A percentile compares a stretch with the other conserved stretches of the same genome.
Conservation (phyloP, 64 coral and sea anemone species). For the Montipora foliosa region DNA sequence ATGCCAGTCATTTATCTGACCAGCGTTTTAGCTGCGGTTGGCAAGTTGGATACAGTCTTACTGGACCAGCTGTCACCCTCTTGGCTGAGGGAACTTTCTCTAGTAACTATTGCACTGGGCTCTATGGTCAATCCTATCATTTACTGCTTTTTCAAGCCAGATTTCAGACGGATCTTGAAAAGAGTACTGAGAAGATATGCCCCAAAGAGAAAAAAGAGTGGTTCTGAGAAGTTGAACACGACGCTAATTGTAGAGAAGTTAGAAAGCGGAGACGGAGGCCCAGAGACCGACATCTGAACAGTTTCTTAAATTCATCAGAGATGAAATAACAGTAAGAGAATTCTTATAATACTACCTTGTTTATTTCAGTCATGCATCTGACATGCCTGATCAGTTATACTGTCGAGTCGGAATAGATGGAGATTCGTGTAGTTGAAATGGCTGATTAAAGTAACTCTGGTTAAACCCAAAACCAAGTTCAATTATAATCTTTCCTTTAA, state of each 20-base stretch:
- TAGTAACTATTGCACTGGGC: conserved; percentile 76
- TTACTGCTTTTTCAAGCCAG: conserved; percentile 90
- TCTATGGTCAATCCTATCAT: conserved; percentile 81
- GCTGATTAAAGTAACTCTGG: too few species aligned
- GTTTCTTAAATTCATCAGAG: too few species aligned
- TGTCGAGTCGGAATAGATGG: too few species aligned
- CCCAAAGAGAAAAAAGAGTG: neutral
- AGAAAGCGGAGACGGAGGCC: neutral
- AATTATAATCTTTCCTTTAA: too few species aligned
- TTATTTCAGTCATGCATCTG: too few species aligned
- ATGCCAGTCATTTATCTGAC: conserved; percentile 71
- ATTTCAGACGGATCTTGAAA: conserved; percentile 76
- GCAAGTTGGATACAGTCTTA: neutral
- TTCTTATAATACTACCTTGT: too few species aligned
- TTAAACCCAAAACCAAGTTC: too few species aligned
- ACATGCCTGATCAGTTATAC: too few species aligned
- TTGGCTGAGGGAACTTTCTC: neutral
- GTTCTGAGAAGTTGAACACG: neutral
- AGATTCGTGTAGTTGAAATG: too few species aligned
- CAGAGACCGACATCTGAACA: neutral
- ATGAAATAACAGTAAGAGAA: too few species aligned
- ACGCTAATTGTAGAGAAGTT: neutral
- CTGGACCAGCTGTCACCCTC: conserved; percentile 20
- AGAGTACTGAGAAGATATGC: neutral
- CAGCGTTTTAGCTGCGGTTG: conserved; percentile 27